Base-by-base conservation (phyloP, 92 coral and sea anemone genomes). In the Metridium senile region DNA sequence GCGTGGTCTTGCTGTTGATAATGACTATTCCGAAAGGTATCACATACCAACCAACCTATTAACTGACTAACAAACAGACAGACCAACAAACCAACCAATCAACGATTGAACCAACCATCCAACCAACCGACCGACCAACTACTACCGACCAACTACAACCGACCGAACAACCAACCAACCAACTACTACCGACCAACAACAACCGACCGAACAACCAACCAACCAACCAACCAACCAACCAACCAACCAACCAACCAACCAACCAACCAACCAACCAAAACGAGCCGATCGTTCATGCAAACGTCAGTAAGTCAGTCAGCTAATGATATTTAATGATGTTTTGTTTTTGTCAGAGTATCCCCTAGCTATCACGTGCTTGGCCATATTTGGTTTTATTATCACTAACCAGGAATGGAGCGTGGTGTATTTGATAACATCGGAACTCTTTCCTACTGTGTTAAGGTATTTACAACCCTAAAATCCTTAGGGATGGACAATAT, bases 21-120 rank as follows among this genome's bases (percentile, higher is more conserved):
- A 39, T 72, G 29, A 46, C 30, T 29, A 72, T 72, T 30, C 76
- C 76, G 17, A 27, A 71, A 53, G 76, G 76, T 71, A 23, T n/a
- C n/a, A 69, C 8, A 4, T 4, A 39, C 10, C 39, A 33, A 22
- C 35, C 21, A 64, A 43, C 45, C 21, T 3, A 11, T 64, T 64
- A 10, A n/a, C n/a, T n/a, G n/a, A n/a, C n/a, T n/a, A n/a, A n/a
- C n/a, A n/a, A n/a, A n/a, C n/a, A n/a, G n/a, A 22, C 32, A 11
- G 30, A 13, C 70, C 13, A 39, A 13, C 6, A 39, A 39, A 39
- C 13, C 13, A 29, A 29, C 16, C 0, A 13, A 0, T 27, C 18
- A 27, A 64, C 25, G n/a, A 57, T 4, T 20, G 7, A 57, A 20
- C 7, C 25, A 20, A 57, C 7, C 63, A 20, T 3, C 22, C 28